Conservation (phyloP, 2,797 vertebrate genomes). For the Falco rusticolus region DNA sequence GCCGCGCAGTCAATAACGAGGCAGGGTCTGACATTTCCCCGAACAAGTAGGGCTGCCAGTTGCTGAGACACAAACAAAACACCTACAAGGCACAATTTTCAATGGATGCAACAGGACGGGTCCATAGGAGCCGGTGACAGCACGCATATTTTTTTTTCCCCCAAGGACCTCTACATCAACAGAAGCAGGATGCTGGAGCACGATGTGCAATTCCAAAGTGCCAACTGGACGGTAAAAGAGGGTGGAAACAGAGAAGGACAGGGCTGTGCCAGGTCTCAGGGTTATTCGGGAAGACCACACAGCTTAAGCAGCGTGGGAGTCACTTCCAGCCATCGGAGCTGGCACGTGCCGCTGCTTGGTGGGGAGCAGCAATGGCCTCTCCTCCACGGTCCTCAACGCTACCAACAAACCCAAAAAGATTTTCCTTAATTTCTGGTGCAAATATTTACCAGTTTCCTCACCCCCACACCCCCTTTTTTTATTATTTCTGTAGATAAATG, state of each 20-base stretch:
- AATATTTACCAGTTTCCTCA: neutral
- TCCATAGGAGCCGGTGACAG: neutral
- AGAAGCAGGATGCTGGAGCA: neutral
- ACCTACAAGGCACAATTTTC: constrained; percentile 46
- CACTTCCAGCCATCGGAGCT: neutral
- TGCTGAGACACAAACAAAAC: constrained; percentile 65
- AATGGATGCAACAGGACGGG: constrained; percentile 2
- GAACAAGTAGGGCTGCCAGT: constrained; percentile 63
- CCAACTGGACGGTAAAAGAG: neutral
- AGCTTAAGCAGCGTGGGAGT: neutral
- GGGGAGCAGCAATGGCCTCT: neutral
- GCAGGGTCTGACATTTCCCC: constrained; percentile 67
- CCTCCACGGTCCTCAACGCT: neutral
- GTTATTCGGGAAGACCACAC: neutral
- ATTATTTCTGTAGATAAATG: neutral
- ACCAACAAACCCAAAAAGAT: neutral
- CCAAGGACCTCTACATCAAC: neutral
- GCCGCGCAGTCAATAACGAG: constrained; percentile 57
- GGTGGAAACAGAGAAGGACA: neutral
- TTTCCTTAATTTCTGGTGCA: neutral
- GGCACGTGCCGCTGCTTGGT: neutral
- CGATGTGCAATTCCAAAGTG: fast-evolving
- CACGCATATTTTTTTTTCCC: neutral
- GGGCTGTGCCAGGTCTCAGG: neutral
- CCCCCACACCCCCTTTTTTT: fast-evolving